These are phyloP conservation scores for Trichogramma evanescens DNA, from an alignment of 2,888 invertebrate species.

Conservation along the genomic window DNA sequence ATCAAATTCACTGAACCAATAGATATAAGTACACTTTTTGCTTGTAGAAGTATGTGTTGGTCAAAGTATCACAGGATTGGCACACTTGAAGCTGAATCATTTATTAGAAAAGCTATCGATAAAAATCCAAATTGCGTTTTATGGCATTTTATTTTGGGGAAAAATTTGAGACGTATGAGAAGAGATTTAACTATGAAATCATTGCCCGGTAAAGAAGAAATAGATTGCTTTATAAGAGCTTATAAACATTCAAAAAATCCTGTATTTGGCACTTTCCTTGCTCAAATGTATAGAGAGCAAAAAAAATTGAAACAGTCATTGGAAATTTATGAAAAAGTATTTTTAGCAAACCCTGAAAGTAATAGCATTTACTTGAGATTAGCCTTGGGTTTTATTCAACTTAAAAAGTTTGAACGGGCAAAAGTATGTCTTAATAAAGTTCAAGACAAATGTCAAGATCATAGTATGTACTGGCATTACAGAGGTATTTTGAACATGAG, in stretches of 20 bases:
- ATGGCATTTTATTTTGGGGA: slow-evolving; percentile 10
- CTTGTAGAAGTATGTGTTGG: slow-evolving; percentile 8
- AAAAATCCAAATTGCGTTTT: slow-evolving; percentile 3
- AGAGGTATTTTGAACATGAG: slow-evolving; percentile 10
- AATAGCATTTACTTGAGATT: slow-evolving; percentile 4
- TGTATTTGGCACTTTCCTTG: slow-evolving; percentile 6
- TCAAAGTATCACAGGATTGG: slow-evolving; percentile 3
- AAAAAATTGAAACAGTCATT: neutral
- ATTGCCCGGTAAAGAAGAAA: slow-evolving; percentile 1
- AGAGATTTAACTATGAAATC: neutral
- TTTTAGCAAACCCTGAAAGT: neutral
- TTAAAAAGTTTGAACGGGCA: neutral
- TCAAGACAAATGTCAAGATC: neutral
- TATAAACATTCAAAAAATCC: neutral
- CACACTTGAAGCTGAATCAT: neutral
- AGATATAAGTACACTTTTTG: slow-evolving; percentile 1
- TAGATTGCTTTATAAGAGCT: neutral
- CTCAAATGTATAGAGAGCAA: slow-evolving; percentile 12
- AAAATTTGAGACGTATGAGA: slow-evolving; percentile 11
- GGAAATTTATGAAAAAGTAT: slow-evolving; percentile 9
- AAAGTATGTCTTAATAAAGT: slow-evolving; percentile 8
- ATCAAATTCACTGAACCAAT: neutral
- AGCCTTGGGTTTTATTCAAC: slow-evolving; percentile 7
- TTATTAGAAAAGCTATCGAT: slow-evolving; percentile 1
- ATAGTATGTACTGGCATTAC: slow-evolving; percentile 11